phyloP scores from a whole-genome alignment of 2,113 vertebrate species.

The Sorex araneus region DNA sequence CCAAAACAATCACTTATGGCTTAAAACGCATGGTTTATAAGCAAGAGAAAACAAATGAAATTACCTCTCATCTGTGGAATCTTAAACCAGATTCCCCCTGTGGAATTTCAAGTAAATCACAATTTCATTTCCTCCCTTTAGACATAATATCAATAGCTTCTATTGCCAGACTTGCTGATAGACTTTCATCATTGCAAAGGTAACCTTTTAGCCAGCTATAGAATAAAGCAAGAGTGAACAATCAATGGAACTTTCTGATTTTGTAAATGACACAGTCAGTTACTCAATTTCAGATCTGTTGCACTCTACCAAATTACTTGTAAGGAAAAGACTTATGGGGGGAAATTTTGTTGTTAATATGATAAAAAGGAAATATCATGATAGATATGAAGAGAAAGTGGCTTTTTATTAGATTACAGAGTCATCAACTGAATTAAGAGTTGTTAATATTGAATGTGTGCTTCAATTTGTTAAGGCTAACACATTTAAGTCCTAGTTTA shows the following conservation, averaged over 20 bases:
- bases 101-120: neutral
- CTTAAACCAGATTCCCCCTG: neutral
- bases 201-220: conserved; percentile 13
- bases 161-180: neutral
- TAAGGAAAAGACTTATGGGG: neutral
- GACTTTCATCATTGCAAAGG: conserved; percentile 4
- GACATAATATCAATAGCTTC: conserved; percentile 36
- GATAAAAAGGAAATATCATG: neutral
- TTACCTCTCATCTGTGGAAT: neutral
- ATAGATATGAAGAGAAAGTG: conserved; percentile 12
- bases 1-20: neutral
- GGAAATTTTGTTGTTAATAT: neutral
- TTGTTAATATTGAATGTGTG: neutral
- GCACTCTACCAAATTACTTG: neutral
- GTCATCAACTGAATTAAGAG: conserved; percentile 25
- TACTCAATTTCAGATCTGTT: neutral
- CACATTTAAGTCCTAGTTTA: neutral
- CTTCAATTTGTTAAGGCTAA: neutral
- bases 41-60: neutral
- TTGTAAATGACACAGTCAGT: neutral
- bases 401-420: neutral
- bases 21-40: neutral
- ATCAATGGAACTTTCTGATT: conserved; percentile 42
- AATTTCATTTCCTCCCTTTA: neutral
- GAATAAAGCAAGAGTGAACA: neutral